These are phyloP conservation scores for Hydropsyche tenuis DNA, from an alignment of 1,140 invertebrate species.

Conservation along the genomic window DNA sequence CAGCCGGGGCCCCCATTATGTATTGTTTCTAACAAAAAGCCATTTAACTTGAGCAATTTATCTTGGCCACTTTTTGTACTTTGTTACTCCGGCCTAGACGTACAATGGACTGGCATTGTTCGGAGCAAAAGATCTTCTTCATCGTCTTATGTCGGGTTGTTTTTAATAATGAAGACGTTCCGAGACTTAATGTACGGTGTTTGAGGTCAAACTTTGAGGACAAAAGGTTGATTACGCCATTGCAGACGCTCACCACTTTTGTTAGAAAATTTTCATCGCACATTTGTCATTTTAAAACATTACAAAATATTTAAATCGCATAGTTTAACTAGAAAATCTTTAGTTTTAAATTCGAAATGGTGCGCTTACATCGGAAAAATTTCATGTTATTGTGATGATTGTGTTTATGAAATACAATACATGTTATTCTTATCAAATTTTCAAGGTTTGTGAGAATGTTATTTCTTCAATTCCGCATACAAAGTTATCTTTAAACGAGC, in stretches of 20 bases:
- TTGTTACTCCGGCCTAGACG: conserved; percentile 22
- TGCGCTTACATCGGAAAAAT: too few species aligned
- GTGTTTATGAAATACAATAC: too few species aligned
- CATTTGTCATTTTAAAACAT: too few species aligned
- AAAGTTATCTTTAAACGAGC: too few species aligned
- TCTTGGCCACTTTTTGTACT: conserved; percentile 46
- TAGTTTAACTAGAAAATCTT: too few species aligned
- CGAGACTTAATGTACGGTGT: conserved; percentile 32
- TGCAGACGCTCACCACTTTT: conserved; percentile 1
- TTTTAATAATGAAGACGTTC: conserved; percentile 46
- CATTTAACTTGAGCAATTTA: conserved; percentile 49
- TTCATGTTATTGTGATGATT: too few species aligned
- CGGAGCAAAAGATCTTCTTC: conserved; percentile 23
- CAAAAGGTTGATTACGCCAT: conserved; percentile 49
- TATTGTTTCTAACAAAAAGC: conserved; percentile 50
- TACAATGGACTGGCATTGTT: conserved; percentile 47
- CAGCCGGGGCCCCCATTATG: conserved; percentile 44
- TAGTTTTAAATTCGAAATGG: too few species aligned
- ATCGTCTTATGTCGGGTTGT: conserved; percentile 6
- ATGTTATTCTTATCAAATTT: too few species aligned
- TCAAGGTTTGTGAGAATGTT: too few species aligned
- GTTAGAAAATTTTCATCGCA: too few species aligned
- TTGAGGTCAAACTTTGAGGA: conserved; percentile 42
- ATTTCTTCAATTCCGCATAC: too few species aligned
- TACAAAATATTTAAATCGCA: too few species aligned